Evolutionary conservation across 2,797 vertebrate genomes (phyloP), one percentile per base, ranked within the genome.

Genomic region (Thunnus albacares): DNA sequence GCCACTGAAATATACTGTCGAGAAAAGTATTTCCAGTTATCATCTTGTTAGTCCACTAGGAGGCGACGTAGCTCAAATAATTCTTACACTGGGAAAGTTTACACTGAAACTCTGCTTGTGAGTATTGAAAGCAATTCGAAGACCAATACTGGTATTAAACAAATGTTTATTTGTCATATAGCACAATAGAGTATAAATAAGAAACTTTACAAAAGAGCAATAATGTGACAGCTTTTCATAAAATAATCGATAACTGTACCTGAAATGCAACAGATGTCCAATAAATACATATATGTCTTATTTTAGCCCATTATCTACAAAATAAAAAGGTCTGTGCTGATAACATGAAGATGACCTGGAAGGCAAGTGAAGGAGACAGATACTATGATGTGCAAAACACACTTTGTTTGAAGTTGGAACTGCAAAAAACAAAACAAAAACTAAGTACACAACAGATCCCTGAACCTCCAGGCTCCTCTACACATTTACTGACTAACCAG

Each of bases 281-380:
- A 96, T 96, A 96, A 96, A 97, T 96, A 96, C 86, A 91, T 87
- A 84, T 70, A 67, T 35, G 79, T 88, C 87, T 73, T 69, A 59
- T 83, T 85, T 87, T 81, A 87, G 81, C 84, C 47, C 82, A 72
- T 89, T 96, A 88, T 92, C 93, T 95, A 93, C 84, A 90, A 88
- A 89, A 33, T 33, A 33, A 91, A 83, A 75, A 90, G 58, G 71
- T 85, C 77, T 83, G 80, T 74, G 75, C 78, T 87, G 71, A 51
- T 43, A 80, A 66, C 58, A 47, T 62, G 18, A 84, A 80, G 68
- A 74, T 80, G 75, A 81, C 82, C 78, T 76, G 68, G 61, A 80
- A 82, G 63, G 56, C 20, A 71, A 71, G 80, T 71, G 64, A 88
- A 71, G 53, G 65, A 79, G 77, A 77, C 26, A 52, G 80, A 74